Conservation (phyloP, 1,140 invertebrate genomes). For the Cydia strobilella region DNA sequence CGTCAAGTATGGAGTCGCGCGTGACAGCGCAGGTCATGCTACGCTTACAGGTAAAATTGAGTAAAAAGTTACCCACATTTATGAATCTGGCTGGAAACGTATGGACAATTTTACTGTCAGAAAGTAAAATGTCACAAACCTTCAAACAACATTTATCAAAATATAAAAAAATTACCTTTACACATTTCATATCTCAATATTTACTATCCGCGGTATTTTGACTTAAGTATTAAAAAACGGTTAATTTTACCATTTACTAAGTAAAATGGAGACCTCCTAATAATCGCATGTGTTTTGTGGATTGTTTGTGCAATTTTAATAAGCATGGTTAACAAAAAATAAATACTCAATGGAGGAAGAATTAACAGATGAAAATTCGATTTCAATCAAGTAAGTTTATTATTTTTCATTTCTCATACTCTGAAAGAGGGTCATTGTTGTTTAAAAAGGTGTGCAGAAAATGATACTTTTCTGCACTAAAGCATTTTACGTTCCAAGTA, state of each 20-base stretch:
- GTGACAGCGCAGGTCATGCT: no score
- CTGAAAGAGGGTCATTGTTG: no score
- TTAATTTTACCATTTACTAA: not conserved
- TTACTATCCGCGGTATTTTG: not conserved
- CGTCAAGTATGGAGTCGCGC: no score
- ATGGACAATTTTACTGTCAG: not conserved
- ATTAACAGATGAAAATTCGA: not conserved
- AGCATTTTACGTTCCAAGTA: no score
- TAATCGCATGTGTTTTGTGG: not conserved
- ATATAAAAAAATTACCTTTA: not conserved
- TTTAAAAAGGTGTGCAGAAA: no score
- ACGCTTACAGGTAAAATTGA: no score
- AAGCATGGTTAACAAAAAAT: not conserved
- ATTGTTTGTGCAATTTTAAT: not conserved
- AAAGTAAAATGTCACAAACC: not conserved
- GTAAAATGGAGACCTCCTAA: not conserved
- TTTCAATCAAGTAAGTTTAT: not conserved
- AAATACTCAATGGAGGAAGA: conserved; percentile 1
- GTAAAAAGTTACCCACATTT: no score
- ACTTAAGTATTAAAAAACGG: not conserved
- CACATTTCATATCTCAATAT: not conserved
- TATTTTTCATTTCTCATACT: no score
- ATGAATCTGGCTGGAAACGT: not conserved
- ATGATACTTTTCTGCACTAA: no score
- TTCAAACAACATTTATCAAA: not conserved